Conservation (phyloP, 2,797 vertebrate species). For the Sebastes glaucus region DNA sequence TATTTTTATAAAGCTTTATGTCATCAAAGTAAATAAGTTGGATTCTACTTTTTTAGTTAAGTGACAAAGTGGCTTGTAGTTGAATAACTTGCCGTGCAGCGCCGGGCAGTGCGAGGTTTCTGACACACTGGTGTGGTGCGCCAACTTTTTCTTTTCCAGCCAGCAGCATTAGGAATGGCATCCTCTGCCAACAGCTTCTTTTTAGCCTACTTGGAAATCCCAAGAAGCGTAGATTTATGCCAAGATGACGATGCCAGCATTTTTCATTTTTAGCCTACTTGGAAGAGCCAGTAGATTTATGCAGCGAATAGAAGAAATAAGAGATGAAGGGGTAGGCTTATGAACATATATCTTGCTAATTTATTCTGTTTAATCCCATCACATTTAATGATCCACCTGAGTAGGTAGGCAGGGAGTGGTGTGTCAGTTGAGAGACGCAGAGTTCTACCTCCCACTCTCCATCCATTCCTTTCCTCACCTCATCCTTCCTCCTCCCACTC, state of each 20-base stretch:
- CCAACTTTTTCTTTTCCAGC: conserved; percentile 68
- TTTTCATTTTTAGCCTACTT: conserved; percentile 74
- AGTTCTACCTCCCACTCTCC: conserved; percentile 48
- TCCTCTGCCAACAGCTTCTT: conserved; percentile 73
- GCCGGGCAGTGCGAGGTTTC: conserved; percentile 54
- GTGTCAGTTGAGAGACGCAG: conserved; percentile 65
- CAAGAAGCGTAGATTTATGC: conserved; percentile 68
- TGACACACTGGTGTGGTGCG: conserved; percentile 60
- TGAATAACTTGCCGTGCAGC: conserved; percentile 49
- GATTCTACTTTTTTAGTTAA: conserved; percentile 15
- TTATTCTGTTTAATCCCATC: conserved; percentile 56
- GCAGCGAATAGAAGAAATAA: conserved; percentile 48
- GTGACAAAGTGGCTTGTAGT: conserved; percentile 58
- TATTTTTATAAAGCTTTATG: conserved; percentile 28
- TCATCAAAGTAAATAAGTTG: conserved; percentile 23
- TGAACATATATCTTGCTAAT: conserved; percentile 10
- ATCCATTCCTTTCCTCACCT: conserved; percentile 27
- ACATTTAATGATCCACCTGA: conserved; percentile 50
- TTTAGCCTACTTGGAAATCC: conserved; percentile 79
- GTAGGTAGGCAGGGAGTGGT: conserved; percentile 67
- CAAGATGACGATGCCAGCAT: conserved; percentile 68
- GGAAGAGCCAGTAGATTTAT: conserved; percentile 58
- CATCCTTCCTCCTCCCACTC: conserved; percentile 37
- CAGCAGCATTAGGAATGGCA: conserved; percentile 71
- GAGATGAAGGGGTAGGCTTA: conserved; percentile 37